Base-by-base conservation (phyloP, 1,140 invertebrate species). In the Bombyx mori region DNA sequence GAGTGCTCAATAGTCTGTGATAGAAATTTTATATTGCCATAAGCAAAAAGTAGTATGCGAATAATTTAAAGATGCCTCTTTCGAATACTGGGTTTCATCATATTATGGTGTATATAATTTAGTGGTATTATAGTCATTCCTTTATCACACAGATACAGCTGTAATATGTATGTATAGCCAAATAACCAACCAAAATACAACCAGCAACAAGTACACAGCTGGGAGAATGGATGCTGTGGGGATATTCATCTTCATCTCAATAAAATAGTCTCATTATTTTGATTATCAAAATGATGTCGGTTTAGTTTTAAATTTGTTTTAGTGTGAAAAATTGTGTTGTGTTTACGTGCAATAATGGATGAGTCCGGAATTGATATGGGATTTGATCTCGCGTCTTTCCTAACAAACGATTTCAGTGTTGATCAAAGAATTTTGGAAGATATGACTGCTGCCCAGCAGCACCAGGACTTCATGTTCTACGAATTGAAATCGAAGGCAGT, bases 281-380 rank as follows among this genome's bases (percentile, higher is more conserved):
- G 51, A 54, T 51, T 58, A 63, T 57, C 50, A 54, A 44, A 69
- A 74, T 73, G 66, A 73, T 82, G 77, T 65, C 61, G 68, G 42
- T 73, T 62, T 74, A 69, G 52, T 22, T 65, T 62, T 66, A 62
- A 57, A 62, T 60, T 65, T 54, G 61, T 75, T 70, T 60, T 58
- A 72, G 81, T 86, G 81, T 60, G 65, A 73, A 64, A 84, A 75
- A 79, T 77, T 66, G 79, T 84, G 81, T 71, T 73, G 79, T 83
- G 83, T 68, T 75, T 74, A 66, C 65, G 70, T 76, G 71, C 55
- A 68, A 89, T 82, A 79, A 88, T 88, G 86, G 87, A 88, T 86
- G 92, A 93, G 77, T 93, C 92, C 61, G 92, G 92, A 50, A 92
- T 93, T 73, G 92, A 93, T 79, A 89, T 93, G 87, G 92, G 91